Percentiles rank a stretch among this genome's conserved stretches.
Conservation (phyloP, 2,113 vertebrate species). For the Anser brachyrhynchus region DNA sequence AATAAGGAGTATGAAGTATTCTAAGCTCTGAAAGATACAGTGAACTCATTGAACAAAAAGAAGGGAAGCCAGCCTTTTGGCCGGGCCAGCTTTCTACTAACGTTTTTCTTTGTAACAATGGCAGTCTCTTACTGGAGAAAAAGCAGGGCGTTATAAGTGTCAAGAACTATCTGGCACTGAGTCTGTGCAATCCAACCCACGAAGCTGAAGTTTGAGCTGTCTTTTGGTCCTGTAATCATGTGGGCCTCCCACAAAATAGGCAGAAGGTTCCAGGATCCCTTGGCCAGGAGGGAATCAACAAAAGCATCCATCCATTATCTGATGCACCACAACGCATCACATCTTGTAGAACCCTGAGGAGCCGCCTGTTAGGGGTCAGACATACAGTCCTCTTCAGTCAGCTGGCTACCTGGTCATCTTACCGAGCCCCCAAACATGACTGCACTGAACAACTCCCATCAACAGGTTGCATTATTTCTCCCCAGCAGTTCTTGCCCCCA, state of each 20-base stretch:
- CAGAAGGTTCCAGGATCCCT: neutral
- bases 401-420: neutral
- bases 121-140: neutral
- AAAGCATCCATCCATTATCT: neutral
- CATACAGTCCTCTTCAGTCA: neutral
- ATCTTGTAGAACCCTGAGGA: neutral
- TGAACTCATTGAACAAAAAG: neutral
- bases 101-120: neutral
- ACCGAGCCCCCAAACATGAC: neutral
- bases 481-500: neutral
- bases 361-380: neutral
- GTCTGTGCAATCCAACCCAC: neutral
- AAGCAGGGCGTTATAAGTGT: accelerated
- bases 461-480: neutral
- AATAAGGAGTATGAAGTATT: neutral
- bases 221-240: neutral
- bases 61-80: neutral
- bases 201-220: neutral
- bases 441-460: neutral
- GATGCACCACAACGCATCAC: neutral
- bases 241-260: neutral
- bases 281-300: neutral
- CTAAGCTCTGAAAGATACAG: neutral
- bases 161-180: neutral
- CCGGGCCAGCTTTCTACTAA: neutral